A percentile compares a stretch with the other conserved stretches of the same genome.
Conservation (phyloP, 2,113 vertebrate species). For the Urocolius indicus region DNA sequence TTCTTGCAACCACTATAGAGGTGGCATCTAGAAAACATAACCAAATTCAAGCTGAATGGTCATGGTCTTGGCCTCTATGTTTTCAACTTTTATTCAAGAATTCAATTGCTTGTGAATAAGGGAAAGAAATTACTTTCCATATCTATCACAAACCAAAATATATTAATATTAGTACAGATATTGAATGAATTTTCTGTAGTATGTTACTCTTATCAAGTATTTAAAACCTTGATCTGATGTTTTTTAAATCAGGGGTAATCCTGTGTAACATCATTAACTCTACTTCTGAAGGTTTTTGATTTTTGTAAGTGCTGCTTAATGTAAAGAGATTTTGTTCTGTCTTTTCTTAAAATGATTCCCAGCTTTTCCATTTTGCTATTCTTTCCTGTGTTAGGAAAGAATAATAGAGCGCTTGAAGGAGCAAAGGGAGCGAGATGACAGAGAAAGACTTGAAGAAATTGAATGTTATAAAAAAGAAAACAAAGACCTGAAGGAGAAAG, state of each 20-base stretch:
- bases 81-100: background rate
- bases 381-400: slow-evolving; percentile 83
- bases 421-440: slow-evolving; percentile 90
- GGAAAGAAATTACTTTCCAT: background rate
- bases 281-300: background rate
- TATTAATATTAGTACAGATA: background rate
- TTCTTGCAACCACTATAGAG: background rate
- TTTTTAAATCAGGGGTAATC: background rate
- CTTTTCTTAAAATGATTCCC: background rate
- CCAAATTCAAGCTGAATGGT: background rate
- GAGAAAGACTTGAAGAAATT: slow-evolving; percentile 89
- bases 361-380: background rate
- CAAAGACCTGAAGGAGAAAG: slow-evolving; percentile 92
- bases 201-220: background rate
- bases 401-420: slow-evolving; percentile 96
- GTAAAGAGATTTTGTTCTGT: background rate
- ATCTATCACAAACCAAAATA: background rate
- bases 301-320: background rate
- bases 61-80: background rate
- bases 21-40: background rate
- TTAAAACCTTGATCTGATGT: background rate
- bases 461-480: slow-evolving; percentile 93
- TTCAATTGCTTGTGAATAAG: background rate
- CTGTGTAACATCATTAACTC: background rate
- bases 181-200: background rate